A percentile compares a stretch with the other conserved stretches of the same genome.
Conservation (phyloP, 2,797 vertebrate species). For the Etheostoma perlongum region DNA sequence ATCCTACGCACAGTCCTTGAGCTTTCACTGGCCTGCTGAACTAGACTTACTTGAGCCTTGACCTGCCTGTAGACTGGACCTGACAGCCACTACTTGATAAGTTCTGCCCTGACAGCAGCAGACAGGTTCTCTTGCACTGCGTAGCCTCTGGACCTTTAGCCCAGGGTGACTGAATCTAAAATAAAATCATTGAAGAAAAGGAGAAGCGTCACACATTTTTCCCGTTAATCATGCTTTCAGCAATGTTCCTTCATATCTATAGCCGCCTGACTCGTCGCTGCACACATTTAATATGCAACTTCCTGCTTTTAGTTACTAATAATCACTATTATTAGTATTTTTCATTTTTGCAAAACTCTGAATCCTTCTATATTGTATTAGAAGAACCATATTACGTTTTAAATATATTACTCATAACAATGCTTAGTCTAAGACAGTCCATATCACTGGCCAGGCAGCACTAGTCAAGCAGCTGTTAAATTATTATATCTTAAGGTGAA, state of each 20-base stretch:
- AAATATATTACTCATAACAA: not conserved
- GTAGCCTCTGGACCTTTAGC: slow-evolving; percentile 13
- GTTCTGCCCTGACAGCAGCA: not conserved
- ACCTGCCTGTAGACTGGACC: not conserved
- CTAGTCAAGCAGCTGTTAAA: slow-evolving; percentile 8
- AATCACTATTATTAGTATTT: not conserved
- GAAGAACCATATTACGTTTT: no score
- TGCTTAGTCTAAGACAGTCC: not conserved
- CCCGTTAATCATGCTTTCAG: slow-evolving; percentile 17
- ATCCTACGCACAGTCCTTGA: no score
- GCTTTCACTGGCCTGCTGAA: not conserved
- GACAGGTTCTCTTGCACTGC: not conserved
- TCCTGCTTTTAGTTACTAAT: not conserved
- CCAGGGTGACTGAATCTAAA: not conserved
- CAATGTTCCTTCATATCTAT: slow-evolving; percentile 15
- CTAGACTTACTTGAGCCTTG: no score
- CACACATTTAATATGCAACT: not conserved
- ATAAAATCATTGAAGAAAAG: slow-evolving; percentile 15
- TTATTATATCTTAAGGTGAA: not conserved
- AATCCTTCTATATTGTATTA: not conserved
- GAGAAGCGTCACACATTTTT: not conserved
- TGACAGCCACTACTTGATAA: not conserved
- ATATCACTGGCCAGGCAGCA: not conserved
- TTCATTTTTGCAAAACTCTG: not conserved
- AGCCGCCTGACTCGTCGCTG: slow-evolving; percentile 5